Conservation (phyloP, 2,113 vertebrate genomes). For the Pampusana beccarii region DNA sequence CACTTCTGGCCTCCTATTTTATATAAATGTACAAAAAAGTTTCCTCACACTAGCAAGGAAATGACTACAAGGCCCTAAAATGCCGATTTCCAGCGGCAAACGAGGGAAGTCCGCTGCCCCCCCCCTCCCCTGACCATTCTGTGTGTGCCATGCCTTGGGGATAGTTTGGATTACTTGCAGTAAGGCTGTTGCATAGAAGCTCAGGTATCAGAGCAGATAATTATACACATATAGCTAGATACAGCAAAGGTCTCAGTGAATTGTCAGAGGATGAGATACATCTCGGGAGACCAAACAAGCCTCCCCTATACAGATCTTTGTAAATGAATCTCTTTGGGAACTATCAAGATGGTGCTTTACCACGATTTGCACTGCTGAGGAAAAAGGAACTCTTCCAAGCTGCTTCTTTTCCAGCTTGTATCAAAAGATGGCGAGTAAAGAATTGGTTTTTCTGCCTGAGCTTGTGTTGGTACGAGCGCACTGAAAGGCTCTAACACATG, state of each 20-base stretch:
- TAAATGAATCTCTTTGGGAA: constrained; percentile 78
- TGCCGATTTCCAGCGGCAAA: constrained; percentile 60
- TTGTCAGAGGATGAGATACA: constrained; percentile 71
- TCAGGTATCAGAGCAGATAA: constrained; percentile 76
- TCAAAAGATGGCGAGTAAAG: constrained; percentile 45
- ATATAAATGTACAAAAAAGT: constrained; percentile 79
- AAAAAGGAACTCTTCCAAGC: constrained; percentile 43
- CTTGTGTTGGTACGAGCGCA: not conserved
- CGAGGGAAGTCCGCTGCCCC: constrained; percentile 3
- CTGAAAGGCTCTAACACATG: not conserved
- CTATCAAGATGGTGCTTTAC: constrained; percentile 60
- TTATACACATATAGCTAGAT: constrained; percentile 68
- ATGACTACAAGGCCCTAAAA: constrained; percentile 74
- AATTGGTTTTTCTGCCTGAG: constrained; percentile 16
- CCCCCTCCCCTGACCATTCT: constrained; percentile 4
- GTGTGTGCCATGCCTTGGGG: constrained; percentile 58
- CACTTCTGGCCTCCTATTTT: constrained; percentile 78
- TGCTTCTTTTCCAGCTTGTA: constrained; percentile 41
- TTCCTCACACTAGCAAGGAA: constrained; percentile 68
- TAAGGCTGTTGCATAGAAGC: constrained; percentile 28
- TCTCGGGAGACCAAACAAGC: constrained; percentile 68
- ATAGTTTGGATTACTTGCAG: constrained; percentile 62
- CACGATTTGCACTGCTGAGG: constrained; percentile 57
- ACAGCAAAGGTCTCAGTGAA: constrained; percentile 50
- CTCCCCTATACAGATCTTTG: constrained; percentile 54